Conservation (phyloP, 2,113 vertebrate species). For the Cavia porcellus region DNA sequence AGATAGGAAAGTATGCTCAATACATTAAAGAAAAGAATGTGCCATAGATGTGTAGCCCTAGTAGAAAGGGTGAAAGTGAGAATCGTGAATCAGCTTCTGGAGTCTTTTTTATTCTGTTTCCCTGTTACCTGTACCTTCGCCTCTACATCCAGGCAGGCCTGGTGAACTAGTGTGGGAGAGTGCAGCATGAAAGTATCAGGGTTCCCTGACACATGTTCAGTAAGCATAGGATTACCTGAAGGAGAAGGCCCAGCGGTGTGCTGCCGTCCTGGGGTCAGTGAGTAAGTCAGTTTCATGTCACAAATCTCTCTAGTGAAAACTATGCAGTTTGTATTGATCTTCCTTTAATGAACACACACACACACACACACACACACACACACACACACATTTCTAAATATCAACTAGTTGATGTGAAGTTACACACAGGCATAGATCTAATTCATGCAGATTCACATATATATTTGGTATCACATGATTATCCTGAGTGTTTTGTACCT, state of each 20-base stretch:
- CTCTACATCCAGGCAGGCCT: not conserved
- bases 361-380: not conserved
- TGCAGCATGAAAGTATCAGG: not conserved
- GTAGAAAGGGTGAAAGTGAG: not conserved
- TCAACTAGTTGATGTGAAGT: not conserved
- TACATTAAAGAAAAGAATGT: not conserved
- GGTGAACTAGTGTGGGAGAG: not conserved
- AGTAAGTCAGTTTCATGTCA: not conserved
- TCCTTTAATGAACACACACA: not conserved
- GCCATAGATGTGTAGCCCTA: not conserved
- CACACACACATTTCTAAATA: not conserved
- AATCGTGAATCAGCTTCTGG: too few species aligned
- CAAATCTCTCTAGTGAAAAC: not conserved
- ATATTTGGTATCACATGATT: not conserved
- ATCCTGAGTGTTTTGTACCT: conserved; percentile 45
- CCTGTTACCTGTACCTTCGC: not conserved
- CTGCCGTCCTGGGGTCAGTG: not conserved
- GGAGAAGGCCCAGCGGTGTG: not conserved
- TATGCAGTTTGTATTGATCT: not conserved
- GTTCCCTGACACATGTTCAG: not conserved
- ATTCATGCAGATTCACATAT: not conserved
- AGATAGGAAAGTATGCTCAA: not conserved
- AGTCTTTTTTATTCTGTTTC: not conserved
- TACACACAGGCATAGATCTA: not conserved
- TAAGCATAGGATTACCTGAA: not conserved